Evolutionary conservation across 2,888 invertebrate species (phyloP).

Genomic region (Mylabris sibirica): DNA sequence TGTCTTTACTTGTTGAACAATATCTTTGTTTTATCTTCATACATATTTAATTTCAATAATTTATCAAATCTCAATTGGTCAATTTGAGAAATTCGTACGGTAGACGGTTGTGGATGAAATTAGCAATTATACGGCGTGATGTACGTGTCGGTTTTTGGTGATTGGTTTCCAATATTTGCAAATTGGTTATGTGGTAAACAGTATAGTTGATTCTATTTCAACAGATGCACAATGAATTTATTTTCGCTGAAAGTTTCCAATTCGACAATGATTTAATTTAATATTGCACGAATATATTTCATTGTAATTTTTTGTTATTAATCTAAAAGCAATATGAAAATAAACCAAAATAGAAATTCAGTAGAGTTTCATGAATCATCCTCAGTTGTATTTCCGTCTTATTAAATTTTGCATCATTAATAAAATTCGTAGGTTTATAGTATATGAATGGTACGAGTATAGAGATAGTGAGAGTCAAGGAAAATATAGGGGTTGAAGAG

Average conservation of each 20-base stretch:
- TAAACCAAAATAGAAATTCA: not conserved
- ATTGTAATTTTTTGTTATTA: not conserved
- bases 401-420: constrained; percentile 18
- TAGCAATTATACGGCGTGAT: constrained; percentile 18
- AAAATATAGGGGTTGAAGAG: constrained; percentile 28
- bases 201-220: constrained; percentile 8
- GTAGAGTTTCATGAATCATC: too few relatives aligned
- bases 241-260: constrained; percentile 8
- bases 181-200: constrained; percentile 16
- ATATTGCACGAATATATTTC: too few relatives aligned
- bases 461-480: constrained; percentile 25
- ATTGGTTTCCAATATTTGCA: constrained; percentile 20
- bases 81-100: not conserved
- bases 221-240: constrained; percentile 12
- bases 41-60: not conserved
- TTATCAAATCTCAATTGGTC: not conserved
- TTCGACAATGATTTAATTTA: not conserved
- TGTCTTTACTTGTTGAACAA: not conserved
- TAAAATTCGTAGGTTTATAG: not conserved
- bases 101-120: constrained; percentile 14
- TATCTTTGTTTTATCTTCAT: not conserved
- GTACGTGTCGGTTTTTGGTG: constrained; percentile 18
- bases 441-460: constrained; percentile 16
- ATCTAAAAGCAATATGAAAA: not conserved
- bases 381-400: not conserved